phyloP scores from a whole-genome alignment of 92 coral and sea anemone species.

The Actinernus sp. region DNA sequence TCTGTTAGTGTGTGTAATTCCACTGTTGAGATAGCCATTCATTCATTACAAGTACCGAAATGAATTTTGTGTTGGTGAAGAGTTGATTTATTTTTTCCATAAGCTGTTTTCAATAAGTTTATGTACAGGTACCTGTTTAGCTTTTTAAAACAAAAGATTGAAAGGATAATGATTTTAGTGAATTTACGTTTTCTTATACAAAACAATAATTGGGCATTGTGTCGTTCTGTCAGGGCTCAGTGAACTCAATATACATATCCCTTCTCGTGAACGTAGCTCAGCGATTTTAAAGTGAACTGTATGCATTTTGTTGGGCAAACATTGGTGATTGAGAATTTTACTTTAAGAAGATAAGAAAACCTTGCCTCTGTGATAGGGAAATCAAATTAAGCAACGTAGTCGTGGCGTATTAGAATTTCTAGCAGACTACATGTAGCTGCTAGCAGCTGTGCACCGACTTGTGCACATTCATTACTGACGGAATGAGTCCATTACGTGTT shows the following conservation, averaged over 20 bases:
- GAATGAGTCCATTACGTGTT: slow-evolving; percentile 26
- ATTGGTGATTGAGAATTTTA: background rate
- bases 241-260: too few species aligned
- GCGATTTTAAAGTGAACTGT: background rate
- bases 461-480: slow-evolving; percentile 1
- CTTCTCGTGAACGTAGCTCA: too few species aligned
- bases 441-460: slow-evolving; percentile 22
- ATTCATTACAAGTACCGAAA: too few species aligned
- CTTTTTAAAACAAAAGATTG: slow-evolving; percentile 16
- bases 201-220: slow-evolving; percentile 22
- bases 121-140: slow-evolving; percentile 30
- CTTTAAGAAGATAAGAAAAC: slow-evolving; percentile 6
- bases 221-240: too few species aligned
- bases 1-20: too few species aligned
- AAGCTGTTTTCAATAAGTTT: slow-evolving; percentile 12
- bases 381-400: slow-evolving; percentile 16
- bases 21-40: too few species aligned
- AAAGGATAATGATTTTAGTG: slow-evolving; percentile 24
- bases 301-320: slow-evolving; percentile 5
- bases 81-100: too few species aligned
- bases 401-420: slow-evolving; percentile 1
- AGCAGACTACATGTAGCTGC: slow-evolving; percentile 15
- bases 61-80: too few species aligned
- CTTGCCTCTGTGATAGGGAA: slow-evolving; percentile 10
- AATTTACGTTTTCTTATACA: slow-evolving; percentile 1